Evolutionary conservation across 2,888 invertebrate species (phyloP).

Genomic region (Argynnis bischoffii): DNA sequence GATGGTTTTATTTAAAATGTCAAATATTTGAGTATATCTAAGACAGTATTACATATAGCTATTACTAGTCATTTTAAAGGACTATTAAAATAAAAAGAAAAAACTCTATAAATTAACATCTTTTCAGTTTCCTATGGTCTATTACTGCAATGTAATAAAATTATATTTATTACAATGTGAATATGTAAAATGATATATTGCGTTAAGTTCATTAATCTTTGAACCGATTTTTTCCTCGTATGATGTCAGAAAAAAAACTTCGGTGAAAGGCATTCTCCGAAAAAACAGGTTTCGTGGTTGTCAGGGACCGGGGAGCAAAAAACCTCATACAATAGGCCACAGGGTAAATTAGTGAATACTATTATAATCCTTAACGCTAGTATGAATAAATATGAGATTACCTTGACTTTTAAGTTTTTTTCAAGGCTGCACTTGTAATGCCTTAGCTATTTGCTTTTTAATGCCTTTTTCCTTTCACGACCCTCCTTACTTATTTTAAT

Average conservation of each 20-base stretch:
- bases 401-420: neutral
- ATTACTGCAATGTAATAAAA: slow-evolving; percentile 3
- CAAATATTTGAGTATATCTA: no score
- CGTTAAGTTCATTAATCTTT: slow-evolving; percentile 29
- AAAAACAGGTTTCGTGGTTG: slow-evolving; percentile 64
- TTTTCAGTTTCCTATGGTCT: no score
- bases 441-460: slow-evolving; percentile 10
- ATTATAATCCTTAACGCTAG: slow-evolving; percentile 16
- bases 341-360: slow-evolving; percentile 13
- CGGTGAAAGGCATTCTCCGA: slow-evolving; percentile 58
- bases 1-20: no score
- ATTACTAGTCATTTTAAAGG: no score
- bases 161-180: neutral
- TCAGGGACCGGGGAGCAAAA: slow-evolving; percentile 57
- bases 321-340: slow-evolving; percentile 49
- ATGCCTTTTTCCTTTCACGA: neutral
- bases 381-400: slow-evolving; percentile 6
- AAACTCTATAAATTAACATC: no score
- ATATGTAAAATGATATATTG: slow-evolving; percentile 9
- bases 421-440: neutral
- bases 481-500: slow-evolving; percentile 1
- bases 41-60: no score
- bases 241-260: slow-evolving; percentile 49
- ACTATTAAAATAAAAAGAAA: no score
- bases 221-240: slow-evolving; percentile 50